A percentile compares a stretch with the other conserved stretches of the same genome.
These are phyloP conservation scores for Calycopis cecrops DNA, from an alignment of 1,140 invertebrate genomes.

Conservation along the genomic window DNA sequence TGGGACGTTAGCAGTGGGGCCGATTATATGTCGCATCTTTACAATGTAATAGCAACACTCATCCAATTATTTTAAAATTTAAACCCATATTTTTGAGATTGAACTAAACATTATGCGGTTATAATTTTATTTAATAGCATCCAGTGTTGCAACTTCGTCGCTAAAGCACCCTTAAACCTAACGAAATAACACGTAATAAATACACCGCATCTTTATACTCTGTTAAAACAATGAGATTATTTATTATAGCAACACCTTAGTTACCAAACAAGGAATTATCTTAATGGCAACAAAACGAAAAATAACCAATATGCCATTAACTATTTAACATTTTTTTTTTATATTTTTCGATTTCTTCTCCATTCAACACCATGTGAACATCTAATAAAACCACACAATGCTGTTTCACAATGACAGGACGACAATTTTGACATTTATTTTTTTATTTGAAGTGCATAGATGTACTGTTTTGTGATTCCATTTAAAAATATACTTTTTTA, in stretches of 20 bases:
- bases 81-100: neutral
- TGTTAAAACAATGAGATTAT: conserved; percentile 35
- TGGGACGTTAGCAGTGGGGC: too few species aligned
- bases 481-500: conserved; percentile 34
- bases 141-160: conserved; percentile 14
- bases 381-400: conserved; percentile 13
- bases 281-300: neutral
- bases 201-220: conserved; percentile 32
- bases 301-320: neutral
- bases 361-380: conserved; percentile 1
- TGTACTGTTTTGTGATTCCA: conserved; percentile 30
- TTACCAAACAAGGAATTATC: neutral
- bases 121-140: neutral
- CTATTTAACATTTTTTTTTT: neutral
- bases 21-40: neutral
- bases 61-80: neutral
- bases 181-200: conserved; percentile 39
- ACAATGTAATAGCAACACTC: neutral
- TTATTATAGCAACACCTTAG: conserved; percentile 5
- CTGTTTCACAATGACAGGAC: neutral
- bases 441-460: conserved; percentile 30
- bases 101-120: neutral
- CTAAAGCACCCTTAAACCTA: conserved; percentile 31
- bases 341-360: neutral
- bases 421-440: conserved; percentile 11